phyloP scores from a whole-genome alignment of 2,888 invertebrate species.

The Drosophila leonis region DNA sequence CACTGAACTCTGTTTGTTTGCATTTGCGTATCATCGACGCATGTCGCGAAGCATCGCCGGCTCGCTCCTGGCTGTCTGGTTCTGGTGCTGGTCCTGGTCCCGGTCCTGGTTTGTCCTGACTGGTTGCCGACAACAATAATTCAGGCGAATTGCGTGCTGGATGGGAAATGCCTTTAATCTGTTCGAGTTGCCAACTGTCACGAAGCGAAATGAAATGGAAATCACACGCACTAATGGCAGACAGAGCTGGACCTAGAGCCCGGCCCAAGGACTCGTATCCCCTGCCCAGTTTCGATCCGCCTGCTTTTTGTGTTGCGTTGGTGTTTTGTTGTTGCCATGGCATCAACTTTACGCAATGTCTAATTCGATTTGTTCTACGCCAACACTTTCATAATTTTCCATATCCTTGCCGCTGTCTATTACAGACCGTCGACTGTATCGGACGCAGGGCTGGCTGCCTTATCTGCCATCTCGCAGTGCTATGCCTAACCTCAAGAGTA shows the following conservation, averaged over 20 bases:
- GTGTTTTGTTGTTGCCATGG: conserved; percentile 40
- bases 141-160: conserved; percentile 77
- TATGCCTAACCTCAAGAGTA: conserved; percentile 66
- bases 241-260: conserved; percentile 35
- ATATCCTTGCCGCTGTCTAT: conserved; percentile 69
- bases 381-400: conserved; percentile 85
- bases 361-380: conserved; percentile 85
- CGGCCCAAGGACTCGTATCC: conserved; percentile 13
- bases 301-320: conserved; percentile 38
- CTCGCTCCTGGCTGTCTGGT: conserved; percentile 30
- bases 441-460: conserved; percentile 60
- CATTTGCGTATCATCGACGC: conserved; percentile 81
- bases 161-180: conserved; percentile 85
- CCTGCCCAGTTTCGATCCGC: background rate
- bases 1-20: conserved; percentile 69
- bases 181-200: conserved; percentile 84
- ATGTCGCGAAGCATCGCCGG: conserved; percentile 64
- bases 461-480: conserved; percentile 70
- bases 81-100: conserved; percentile 14
- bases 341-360: conserved; percentile 76
- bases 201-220: conserved; percentile 83
- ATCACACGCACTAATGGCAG: conserved; percentile 81
- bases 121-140: conserved; percentile 77
- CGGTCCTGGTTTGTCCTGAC: conserved; percentile 22
- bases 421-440: conserved; percentile 16